Percentiles rank a stretch among this genome's conserved stretches.
These are phyloP conservation scores for Aphaenogaster rudis DNA, from an alignment of 1,140 invertebrate species.

Conservation along the genomic window DNA sequence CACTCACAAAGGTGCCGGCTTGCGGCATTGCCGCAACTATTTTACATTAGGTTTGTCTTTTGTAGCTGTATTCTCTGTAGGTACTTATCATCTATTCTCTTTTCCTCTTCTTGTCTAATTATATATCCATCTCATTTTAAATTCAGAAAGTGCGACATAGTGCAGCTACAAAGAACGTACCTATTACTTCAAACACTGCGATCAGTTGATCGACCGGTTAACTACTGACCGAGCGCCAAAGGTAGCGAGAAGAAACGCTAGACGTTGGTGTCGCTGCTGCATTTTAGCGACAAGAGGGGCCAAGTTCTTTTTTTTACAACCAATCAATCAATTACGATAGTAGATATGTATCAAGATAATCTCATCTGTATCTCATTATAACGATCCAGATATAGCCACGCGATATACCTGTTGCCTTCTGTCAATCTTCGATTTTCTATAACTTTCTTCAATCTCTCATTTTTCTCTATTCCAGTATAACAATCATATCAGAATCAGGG, in stretches of 20 bases:
- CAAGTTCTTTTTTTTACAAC: not conserved
- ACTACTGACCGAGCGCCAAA: not conserved
- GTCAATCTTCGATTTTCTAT: too few relatives aligned
- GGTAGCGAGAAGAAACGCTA: not conserved
- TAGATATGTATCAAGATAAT: constrained; percentile 1
- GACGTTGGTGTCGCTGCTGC: constrained; percentile 13
- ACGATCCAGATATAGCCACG: not conserved
- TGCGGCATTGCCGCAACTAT: too few relatives aligned
- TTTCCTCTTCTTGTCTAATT: not conserved
- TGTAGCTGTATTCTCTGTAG: not conserved
- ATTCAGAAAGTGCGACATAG: not conserved
- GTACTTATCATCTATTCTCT: not conserved
- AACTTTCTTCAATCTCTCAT: too few relatives aligned
- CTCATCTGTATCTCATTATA: not conserved
- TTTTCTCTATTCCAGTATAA: too few relatives aligned
- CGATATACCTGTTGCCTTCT: not conserved
- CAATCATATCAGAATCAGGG: too few relatives aligned
- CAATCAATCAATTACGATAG: not conserved
- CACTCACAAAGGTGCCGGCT: not conserved
- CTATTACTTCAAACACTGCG: not conserved
- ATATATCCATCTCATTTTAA: too few relatives aligned
- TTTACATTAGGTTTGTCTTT: not conserved
- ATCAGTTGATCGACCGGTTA: not conserved
- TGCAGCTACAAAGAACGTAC: not conserved
- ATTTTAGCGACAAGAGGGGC: not conserved